phyloP scores from a whole-genome alignment of 2,113 vertebrate species.

The Ia io region DNA sequence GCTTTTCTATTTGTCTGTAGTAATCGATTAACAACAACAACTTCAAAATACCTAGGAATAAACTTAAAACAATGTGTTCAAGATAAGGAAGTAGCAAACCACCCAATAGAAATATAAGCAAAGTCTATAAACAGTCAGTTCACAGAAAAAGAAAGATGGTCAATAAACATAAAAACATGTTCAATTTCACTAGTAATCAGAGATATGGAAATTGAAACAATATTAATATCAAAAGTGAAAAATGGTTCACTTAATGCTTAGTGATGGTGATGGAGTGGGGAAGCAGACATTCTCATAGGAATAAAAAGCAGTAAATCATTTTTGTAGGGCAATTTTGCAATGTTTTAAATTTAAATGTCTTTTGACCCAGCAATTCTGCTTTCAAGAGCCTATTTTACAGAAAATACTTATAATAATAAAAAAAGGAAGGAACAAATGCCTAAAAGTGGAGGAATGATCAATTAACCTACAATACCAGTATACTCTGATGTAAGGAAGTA shows the following conservation, averaged over 20 bases:
- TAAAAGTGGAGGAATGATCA: not conserved
- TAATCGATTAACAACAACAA: slow-evolving; percentile 48
- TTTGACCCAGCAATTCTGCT: slow-evolving; percentile 60
- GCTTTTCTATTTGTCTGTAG: slow-evolving; percentile 51
- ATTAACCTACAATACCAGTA: slow-evolving; percentile 33
- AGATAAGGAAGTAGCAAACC: slow-evolving; percentile 45
- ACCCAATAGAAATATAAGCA: slow-evolving; percentile 25
- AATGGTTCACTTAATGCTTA: slow-evolving; percentile 30
- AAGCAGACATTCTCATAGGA: slow-evolving; percentile 5
- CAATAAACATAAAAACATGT: slow-evolving; percentile 33
- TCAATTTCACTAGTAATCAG: slow-evolving; percentile 53
- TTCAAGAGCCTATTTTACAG: slow-evolving; percentile 54
- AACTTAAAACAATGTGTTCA: slow-evolving; percentile 23
- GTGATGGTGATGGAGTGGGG: not conserved
- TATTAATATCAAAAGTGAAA: slow-evolving; percentile 53
- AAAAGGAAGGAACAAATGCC: slow-evolving; percentile 53
- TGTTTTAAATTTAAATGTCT: slow-evolving; percentile 63
- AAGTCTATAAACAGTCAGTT: slow-evolving; percentile 16
- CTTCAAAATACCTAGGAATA: slow-evolving; percentile 30
- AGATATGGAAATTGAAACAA: slow-evolving; percentile 54
- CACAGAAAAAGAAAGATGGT: slow-evolving; percentile 34
- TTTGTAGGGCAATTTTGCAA: slow-evolving; percentile 47
- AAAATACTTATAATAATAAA: slow-evolving; percentile 71
- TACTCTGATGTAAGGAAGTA: slow-evolving; percentile 20
- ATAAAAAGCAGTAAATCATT: slow-evolving; percentile 32